These are phyloP conservation scores for Neopipo cinnamomea DNA, from an alignment of 2,113 vertebrate genomes.

Conservation along the genomic window DNA sequence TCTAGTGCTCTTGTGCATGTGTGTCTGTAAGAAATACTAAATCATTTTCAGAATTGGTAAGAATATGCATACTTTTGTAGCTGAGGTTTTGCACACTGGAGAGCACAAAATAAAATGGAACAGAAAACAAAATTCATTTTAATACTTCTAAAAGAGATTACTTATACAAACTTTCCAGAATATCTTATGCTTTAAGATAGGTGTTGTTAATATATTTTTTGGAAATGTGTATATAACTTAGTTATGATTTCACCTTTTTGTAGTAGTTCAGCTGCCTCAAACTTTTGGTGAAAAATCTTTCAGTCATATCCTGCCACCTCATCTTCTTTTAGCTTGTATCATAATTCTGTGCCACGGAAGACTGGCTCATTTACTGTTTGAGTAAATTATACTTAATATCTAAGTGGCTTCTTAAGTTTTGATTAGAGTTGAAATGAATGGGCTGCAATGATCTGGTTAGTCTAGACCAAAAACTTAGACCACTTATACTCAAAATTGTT, in stretches of 20 bases:
- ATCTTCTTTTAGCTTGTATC: background rate
- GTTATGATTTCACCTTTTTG: background rate
- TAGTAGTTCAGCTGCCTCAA: background rate
- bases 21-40: background rate
- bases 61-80: background rate
- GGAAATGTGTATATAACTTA: background rate
- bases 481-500: background rate
- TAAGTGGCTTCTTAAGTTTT: background rate
- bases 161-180: background rate
- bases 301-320: background rate
- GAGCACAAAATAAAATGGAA: background rate
- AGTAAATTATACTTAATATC: background rate
- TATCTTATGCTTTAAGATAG: background rate
- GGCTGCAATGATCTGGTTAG: background rate
- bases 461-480: background rate
- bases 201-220: background rate
- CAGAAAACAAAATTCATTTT: background rate
- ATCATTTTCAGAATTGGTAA: background rate
- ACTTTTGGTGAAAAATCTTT: background rate
- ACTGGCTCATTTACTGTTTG: background rate
- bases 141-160: background rate
- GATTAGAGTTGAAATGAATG: background rate
- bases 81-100: background rate
- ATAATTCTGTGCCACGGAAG: background rate
- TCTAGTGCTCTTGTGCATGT: background rate